A percentile compares a stretch with the other conserved stretches of the same genome.
Conservation (phyloP, 2,888 invertebrate species). For the Habroteleia sp. region DNA sequence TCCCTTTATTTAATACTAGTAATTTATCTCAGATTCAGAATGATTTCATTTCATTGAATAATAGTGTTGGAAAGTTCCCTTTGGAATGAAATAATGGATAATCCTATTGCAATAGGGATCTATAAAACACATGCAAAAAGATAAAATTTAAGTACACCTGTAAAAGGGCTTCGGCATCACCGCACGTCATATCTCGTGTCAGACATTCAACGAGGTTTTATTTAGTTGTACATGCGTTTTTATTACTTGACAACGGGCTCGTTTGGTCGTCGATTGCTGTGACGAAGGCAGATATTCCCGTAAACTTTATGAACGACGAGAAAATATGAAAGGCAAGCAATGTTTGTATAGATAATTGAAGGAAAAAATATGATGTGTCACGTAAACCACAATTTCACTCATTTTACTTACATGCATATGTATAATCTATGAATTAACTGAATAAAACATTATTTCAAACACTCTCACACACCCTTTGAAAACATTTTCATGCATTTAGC, state of each 20-base stretch:
- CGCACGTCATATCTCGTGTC: slow-evolving; percentile 39
- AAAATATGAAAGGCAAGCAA: too few relatives aligned
- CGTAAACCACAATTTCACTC: too few relatives aligned
- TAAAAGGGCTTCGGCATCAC: slow-evolving; percentile 32
- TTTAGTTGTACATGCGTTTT: slow-evolving; percentile 34
- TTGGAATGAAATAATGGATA: slow-evolving; percentile 17
- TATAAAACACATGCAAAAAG: slow-evolving; percentile 31
- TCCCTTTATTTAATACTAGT: too few relatives aligned
- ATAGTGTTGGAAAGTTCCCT: background rate
- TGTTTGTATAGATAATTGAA: too few relatives aligned
- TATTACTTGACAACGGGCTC: slow-evolving; percentile 39
- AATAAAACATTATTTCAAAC: too few relatives aligned
- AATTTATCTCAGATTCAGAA: too few relatives aligned
- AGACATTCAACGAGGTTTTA: slow-evolving; percentile 36
- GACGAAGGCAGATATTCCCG: slow-evolving; percentile 6
- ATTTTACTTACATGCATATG: too few relatives aligned
- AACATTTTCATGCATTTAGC: too few relatives aligned
- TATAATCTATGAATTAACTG: too few relatives aligned
- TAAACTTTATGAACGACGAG: too few relatives aligned
- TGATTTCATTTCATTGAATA: background rate
- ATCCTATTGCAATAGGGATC: slow-evolving; percentile 13
- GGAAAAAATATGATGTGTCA: too few relatives aligned
- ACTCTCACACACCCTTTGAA: too few relatives aligned
- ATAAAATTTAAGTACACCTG: slow-evolving; percentile 39
- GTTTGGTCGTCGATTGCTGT: slow-evolving; percentile 30